These are phyloP conservation scores for Montipora capricornis DNA, from an alignment of 64 coral and sea anemone species.

Conservation along the genomic window DNA sequence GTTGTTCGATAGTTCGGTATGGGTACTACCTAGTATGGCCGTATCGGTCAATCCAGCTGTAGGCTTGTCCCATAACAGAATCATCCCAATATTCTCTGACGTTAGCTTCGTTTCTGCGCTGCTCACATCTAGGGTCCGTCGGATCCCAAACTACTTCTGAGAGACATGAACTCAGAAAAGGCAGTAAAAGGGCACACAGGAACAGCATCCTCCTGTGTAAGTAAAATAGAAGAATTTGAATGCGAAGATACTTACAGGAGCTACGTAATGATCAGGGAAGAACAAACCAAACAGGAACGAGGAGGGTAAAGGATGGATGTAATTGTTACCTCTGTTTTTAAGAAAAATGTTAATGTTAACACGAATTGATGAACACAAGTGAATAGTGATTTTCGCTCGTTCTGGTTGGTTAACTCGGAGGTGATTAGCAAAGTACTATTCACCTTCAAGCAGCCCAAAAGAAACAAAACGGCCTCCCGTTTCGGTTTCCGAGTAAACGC, in stretches of 20 bases:
- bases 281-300: background rate
- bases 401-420: too few species aligned
- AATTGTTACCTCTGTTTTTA: too few species aligned
- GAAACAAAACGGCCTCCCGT: too few species aligned
- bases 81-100: background rate
- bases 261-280: background rate
- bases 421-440: too few species aligned
- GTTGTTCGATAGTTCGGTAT: background rate
- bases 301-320: background rate
- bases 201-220: conserved; percentile 36
- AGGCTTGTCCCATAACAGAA: conserved; percentile 14
- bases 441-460: too few species aligned
- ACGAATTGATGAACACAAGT: too few species aligned
- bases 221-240: conserved; percentile 16
- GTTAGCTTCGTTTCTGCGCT: background rate
- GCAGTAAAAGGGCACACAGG: conserved; percentile 1
- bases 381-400: too few species aligned
- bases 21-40: background rate
- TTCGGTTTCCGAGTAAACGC: too few species aligned
- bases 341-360: too few species aligned
- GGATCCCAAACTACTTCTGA: conserved; percentile 38
- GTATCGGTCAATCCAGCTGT: conserved; percentile 21
- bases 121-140: background rate
- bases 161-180: conserved; percentile 20
- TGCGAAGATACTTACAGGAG: background rate